Percentiles rank a stretch among this genome's conserved stretches.
Conservation (phyloP, 1,140 invertebrate genomes). For the Drosophila kepulauana region DNA sequence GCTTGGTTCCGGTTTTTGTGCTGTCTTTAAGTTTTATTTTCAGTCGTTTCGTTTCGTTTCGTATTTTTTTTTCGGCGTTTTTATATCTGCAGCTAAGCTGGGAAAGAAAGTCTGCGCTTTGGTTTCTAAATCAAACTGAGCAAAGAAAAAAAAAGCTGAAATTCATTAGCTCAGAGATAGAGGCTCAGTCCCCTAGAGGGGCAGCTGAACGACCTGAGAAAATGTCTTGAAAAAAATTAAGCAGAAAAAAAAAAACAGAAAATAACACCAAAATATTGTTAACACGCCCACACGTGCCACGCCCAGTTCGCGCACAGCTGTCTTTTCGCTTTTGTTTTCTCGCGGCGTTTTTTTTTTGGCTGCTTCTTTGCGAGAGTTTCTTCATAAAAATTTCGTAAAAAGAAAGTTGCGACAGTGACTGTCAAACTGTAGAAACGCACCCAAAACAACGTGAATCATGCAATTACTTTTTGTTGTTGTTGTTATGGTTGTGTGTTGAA, state of each 20-base stretch:
- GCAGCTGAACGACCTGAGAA: constrained; percentile 41
- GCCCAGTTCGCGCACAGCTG: constrained; percentile 10
- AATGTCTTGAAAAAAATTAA: constrained; percentile 1
- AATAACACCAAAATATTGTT: constrained; percentile 37
- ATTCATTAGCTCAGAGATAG: constrained; percentile 58
- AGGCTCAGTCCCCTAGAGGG: constrained; percentile 20
- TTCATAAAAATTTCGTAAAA: constrained; percentile 78
- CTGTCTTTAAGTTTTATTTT: constrained; percentile 7
- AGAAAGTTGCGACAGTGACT: constrained; percentile 76
- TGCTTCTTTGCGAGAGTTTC: constrained; percentile 61
- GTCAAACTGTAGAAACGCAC: constrained; percentile 72
- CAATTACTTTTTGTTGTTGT: constrained; percentile 35
- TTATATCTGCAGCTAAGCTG: constrained; percentile 38
- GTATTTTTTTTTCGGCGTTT: constrained; percentile 3
- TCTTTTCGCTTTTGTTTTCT: constrained; percentile 24
- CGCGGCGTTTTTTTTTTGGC: constrained; percentile 17
- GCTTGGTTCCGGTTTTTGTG: constrained; percentile 70
- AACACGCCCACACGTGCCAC: constrained; percentile 66
- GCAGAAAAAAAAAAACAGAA: constrained; percentile 2
- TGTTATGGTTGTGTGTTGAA: constrained; percentile 59
- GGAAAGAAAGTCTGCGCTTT: constrained; percentile 64
- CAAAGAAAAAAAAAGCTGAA: constrained; percentile 41
- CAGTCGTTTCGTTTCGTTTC: no score
- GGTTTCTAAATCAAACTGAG: constrained; percentile 70
- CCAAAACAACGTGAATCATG: constrained; percentile 67